Conservation (phyloP, 64 coral and sea anemone genomes). For the Dendronephthya gigantea region DNA sequence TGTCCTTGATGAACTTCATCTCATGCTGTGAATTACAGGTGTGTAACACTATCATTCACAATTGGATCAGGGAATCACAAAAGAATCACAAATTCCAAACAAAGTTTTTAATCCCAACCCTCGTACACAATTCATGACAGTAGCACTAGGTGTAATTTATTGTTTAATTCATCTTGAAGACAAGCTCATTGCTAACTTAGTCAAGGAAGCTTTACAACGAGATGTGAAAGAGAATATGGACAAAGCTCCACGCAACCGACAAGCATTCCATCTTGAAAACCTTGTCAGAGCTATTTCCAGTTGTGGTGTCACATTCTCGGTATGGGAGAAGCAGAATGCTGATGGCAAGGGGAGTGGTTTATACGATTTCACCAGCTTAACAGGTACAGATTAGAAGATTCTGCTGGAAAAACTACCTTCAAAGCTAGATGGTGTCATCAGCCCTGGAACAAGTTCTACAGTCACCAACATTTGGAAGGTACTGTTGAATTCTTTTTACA, state of each 20-base stretch:
- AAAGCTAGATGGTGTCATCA: neutral
- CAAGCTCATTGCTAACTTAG: slow-evolving; percentile 46
- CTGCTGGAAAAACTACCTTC: neutral
- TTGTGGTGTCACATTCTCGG: neutral
- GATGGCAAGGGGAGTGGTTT: neutral
- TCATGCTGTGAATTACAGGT: neutral
- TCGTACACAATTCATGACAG: neutral
- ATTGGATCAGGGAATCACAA: neutral
- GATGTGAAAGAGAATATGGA: slow-evolving; percentile 34
- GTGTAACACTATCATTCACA: neutral
- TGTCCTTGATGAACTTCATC: slow-evolving; percentile 7
- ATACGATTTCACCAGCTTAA: neutral
- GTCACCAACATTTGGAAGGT: neutral
- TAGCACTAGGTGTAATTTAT: neutral
- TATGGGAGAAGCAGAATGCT: slow-evolving; percentile 4
- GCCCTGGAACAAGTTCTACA: neutral
- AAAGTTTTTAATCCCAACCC: neutral
- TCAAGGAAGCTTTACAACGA: neutral
- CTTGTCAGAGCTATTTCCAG: neutral
- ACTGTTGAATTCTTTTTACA: neutral
- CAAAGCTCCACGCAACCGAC: slow-evolving; percentile 23
- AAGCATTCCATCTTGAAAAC: neutral
- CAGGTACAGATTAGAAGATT: neutral
- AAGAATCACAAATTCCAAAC: neutral
- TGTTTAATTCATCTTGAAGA: slow-evolving; percentile 15